Percentiles rank a stretch among this genome's conserved stretches.
phyloP scores from a whole-genome alignment of 2,797 vertebrate species.

The Diglossa cyanea region DNA sequence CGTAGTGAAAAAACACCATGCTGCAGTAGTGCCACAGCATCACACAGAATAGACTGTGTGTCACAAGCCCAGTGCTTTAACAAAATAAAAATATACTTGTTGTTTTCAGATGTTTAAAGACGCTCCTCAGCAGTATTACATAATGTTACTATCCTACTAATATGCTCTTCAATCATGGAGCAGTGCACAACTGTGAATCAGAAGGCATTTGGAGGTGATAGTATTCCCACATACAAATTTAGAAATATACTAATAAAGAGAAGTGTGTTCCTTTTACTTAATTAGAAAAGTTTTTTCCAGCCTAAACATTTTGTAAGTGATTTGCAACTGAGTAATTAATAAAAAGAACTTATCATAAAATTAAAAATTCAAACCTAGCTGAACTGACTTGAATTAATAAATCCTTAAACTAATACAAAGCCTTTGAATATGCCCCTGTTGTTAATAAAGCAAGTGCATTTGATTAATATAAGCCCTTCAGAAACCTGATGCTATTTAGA shows the following conservation, averaged over 20 bases:
- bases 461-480: neutral
- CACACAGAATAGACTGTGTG: fast-evolving
- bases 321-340: neutral
- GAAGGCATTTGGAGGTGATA: neutral
- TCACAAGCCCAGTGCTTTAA: neutral
- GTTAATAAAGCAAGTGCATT: neutral
- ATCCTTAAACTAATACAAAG: neutral
- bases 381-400: neutral
- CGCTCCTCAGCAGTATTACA: neutral
- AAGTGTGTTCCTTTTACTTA: neutral
- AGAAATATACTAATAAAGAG: neutral
- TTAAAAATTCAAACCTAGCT: neutral
- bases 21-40: neutral
- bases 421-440: neutral
- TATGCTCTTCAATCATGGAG: neutral
- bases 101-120: neutral
- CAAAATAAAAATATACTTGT: neutral
- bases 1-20: fast-evolving
- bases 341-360: neutral
- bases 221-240: neutral
- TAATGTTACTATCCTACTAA: neutral
- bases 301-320: neutral
- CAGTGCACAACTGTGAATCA: neutral
- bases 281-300: neutral
- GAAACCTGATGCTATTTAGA: neutral